Conservation (phyloP, 2,113 vertebrate genomes). For the Pelodiscus sinensis region DNA sequence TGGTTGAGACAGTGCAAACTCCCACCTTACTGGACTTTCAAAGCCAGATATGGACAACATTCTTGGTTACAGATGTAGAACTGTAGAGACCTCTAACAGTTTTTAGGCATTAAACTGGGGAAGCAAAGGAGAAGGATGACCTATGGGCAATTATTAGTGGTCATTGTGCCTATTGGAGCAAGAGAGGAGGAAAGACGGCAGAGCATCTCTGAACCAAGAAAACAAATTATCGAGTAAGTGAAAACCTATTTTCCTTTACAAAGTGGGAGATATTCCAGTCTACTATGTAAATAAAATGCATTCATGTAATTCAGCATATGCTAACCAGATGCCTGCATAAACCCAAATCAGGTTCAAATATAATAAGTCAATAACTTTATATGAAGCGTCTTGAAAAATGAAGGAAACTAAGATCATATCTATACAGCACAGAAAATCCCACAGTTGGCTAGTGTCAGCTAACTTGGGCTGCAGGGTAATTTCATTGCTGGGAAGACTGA, state of each 20-base stretch:
- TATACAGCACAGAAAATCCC: neutral
- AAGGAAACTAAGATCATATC: accelerated
- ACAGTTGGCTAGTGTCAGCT: neutral
- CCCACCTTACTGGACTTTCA: neutral
- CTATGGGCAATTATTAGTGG: accelerated
- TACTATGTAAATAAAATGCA: neutral
- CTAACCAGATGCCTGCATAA: neutral
- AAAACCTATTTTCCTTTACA: neutral
- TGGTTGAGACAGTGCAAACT: neutral
- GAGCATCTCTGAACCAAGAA: neutral
- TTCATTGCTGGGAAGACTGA: neutral
- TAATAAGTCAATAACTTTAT: neutral
- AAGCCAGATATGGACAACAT: neutral
- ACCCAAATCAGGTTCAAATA: neutral
- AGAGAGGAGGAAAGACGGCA: neutral
- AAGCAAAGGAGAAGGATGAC: neutral
- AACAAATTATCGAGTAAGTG: neutral
- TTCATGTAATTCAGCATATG: neutral
- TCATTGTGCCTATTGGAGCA: neutral
- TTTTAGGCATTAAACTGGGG: neutral
- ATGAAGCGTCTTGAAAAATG: neutral
- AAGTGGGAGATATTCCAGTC: neutral
- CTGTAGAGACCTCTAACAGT: neutral
- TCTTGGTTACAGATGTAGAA: neutral
- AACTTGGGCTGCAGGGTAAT: neutral